phyloP scores from a whole-genome alignment of 2,797 vertebrate species.

The Propithecus deckenii region DNA sequence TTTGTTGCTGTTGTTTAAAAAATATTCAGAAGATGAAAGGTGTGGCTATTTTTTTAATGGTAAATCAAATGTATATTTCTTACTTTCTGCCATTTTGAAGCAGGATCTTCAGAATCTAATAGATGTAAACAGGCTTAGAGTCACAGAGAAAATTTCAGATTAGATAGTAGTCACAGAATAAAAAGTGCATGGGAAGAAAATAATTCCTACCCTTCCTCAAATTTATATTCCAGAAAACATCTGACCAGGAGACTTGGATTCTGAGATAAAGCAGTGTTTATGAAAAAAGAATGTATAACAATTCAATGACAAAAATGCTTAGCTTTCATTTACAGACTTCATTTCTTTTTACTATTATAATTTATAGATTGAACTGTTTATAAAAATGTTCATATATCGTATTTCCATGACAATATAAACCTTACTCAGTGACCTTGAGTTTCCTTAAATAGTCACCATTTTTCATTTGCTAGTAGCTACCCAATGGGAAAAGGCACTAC shows the following conservation, averaged over 20 bases:
- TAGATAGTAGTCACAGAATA: not conserved
- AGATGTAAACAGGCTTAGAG: not conserved
- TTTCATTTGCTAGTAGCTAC: constrained; percentile 25
- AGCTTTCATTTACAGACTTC: not conserved
- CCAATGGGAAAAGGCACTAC: not conserved
- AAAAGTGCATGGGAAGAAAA: not conserved
- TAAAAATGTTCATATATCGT: not conserved
- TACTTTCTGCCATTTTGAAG: not conserved
- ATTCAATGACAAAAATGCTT: not conserved
- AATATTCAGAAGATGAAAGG: not conserved
- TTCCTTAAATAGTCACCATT: not conserved
- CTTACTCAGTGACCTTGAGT: not conserved
- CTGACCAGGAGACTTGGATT: not conserved
- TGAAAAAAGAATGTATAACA: not conserved
- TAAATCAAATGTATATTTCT: not conserved
- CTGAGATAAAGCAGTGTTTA: not conserved
- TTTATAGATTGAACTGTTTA: not conserved
- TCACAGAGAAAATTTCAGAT: not conserved
- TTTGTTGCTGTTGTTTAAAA: not conserved
- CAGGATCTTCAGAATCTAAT: not conserved
- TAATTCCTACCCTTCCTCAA: not conserved
- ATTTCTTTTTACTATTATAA: not conserved
- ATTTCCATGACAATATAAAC: constrained; percentile 6
- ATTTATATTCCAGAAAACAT: not conserved
- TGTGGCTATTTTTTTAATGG: not conserved